Evolutionary conservation across 1,140 invertebrate species (phyloP).

Genomic region (Hycleus phaleratus): DNA sequence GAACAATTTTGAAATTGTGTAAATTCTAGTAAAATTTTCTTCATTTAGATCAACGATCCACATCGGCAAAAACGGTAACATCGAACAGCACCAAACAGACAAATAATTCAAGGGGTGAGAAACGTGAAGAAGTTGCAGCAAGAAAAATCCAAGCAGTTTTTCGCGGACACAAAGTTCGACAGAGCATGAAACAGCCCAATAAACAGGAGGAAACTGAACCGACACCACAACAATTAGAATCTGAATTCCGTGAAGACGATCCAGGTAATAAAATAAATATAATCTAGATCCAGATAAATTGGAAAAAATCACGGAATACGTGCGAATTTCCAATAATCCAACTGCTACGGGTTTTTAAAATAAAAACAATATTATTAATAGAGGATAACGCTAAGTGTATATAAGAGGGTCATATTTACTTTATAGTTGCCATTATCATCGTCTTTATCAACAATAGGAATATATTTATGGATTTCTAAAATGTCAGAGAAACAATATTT

Average conservation of each 20-base stretch:
- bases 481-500: constrained; percentile 2
- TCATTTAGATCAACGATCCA: too few relatives aligned
- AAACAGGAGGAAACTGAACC: constrained; percentile 47
- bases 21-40: too few relatives aligned
- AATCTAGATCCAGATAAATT: not conserved
- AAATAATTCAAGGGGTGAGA: too few relatives aligned
- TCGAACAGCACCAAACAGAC: too few relatives aligned
- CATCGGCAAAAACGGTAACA: too few relatives aligned
- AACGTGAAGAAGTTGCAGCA: constrained; percentile 47
- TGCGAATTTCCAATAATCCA: not conserved
- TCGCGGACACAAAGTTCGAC: constrained; percentile 59
- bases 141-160: constrained; percentile 64
- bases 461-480: constrained; percentile 3
- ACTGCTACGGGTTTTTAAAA: not conserved
- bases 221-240: constrained; percentile 61
- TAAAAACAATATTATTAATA: constrained; percentile 1
- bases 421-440: too few relatives aligned
- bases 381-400: too few relatives aligned
- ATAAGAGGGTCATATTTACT: too few relatives aligned
- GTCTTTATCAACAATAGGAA: not conserved
- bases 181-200: constrained; percentile 48
- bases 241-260: constrained; percentile 69
- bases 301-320: not conserved
- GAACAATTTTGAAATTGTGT: too few relatives aligned
- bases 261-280: constrained; percentile 50